phyloP scores from a whole-genome alignment of 2,113 vertebrate genomes.

The Notarius quadriscutis region DNA sequence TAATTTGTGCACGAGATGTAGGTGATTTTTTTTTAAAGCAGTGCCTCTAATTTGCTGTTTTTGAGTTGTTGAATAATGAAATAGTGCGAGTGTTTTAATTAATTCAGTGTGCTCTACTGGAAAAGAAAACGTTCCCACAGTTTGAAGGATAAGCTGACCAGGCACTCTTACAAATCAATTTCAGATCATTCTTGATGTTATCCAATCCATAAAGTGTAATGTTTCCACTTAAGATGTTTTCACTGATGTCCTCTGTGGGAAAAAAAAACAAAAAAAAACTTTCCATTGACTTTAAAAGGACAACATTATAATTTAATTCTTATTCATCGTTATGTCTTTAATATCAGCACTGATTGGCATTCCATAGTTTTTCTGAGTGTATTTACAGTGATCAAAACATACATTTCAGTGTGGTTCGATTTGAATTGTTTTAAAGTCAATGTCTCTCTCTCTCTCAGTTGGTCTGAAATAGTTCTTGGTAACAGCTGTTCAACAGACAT shows the following conservation, averaged over 20 bases:
- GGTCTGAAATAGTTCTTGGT: neutral
- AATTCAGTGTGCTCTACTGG: neutral
- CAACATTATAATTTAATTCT: neutral
- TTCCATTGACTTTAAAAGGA: neutral
- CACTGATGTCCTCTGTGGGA: neutral
- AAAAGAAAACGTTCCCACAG: neutral
- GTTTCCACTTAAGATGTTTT: neutral
- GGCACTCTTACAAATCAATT: neutral
- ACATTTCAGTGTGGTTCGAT: neutral
- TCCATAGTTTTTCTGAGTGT: neutral
- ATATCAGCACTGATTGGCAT: neutral
- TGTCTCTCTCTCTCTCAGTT: neutral
- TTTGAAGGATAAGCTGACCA: neutral
- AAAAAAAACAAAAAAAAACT: neutral
- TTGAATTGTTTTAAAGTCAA: neutral
- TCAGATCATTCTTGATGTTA: neutral
- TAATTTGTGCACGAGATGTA: neutral
- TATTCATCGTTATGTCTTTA: neutral
- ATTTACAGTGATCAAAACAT: neutral
- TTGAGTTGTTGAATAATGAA: neutral
- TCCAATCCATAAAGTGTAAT: neutral
- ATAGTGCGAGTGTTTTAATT: neutral
- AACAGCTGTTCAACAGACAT: slow-evolving; percentile 32
- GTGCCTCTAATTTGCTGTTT: neutral
- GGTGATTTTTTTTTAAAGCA: neutral